Base-by-base conservation (phyloP, 2,113 vertebrate genomes). In the Prochilodus magdalenae region DNA sequence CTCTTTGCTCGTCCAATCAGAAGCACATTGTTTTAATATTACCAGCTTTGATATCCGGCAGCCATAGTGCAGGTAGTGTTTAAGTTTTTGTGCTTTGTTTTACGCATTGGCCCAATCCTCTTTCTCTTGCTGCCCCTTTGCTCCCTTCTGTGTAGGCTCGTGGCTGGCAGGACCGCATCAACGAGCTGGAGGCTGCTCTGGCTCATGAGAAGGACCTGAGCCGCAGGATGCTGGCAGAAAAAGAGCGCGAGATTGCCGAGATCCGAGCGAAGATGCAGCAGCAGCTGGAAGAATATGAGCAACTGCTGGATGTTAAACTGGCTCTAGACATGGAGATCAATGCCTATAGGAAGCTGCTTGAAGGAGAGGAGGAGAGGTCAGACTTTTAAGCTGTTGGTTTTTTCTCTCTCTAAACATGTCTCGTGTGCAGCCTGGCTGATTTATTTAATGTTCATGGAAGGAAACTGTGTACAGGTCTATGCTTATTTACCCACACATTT, bases 281-380 rank as follows among this genome's bases (percentile, higher is more conserved):
- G 0, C 96, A 98, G 82, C 89, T 98, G 79, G 92, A 84, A 0
- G 94, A 97, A 33, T 97, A 96, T 0, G 95, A 97, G 12, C 93
- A 97, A 59, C 94, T 99, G 78, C 92, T 98, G 77, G 97, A 98
- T 73, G 94, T 98, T 1, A 98, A 99, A 79, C 90, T 98, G 77
- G 95, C 96, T 8, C 90, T 98, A 80, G 97, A 98, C 93, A 95
- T 96, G 95, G 97, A 98, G 90, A 99, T 99, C 86, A 94, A 75
- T 8, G 95, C 96, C 49, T 98, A 98, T 62, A 92, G 96, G 81
- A 97, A 97, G 59, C 90, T 99, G 30, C 85, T 99, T 82, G 97
- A 98, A 79, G 94, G 95, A 14, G 97, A 99, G 86, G 97, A 98
- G 59, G 95, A 97, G 81, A 95, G 97, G 97, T 97, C 88, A 89